Percentiles rank a stretch among this genome's conserved stretches.
Conservation (phyloP, 1,140 invertebrate genomes). For the Drosophila leontia region DNA sequence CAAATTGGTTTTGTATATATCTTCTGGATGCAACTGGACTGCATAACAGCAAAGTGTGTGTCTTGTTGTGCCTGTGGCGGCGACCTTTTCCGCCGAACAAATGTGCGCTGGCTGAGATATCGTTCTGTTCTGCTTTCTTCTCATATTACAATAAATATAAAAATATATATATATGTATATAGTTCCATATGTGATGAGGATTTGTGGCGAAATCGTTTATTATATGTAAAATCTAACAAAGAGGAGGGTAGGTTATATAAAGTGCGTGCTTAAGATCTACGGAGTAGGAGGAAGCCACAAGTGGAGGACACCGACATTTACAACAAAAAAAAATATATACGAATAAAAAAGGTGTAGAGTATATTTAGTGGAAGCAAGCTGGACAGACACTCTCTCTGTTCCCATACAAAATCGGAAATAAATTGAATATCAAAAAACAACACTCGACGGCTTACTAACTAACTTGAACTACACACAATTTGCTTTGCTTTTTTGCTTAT, state of each 20-base stretch:
- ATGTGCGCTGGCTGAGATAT: slow-evolving; percentile 32
- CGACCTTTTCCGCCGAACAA: slow-evolving; percentile 15
- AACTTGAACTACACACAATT: slow-evolving; percentile 59
- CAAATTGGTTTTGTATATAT: slow-evolving; percentile 41
- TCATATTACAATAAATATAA: slow-evolving; percentile 73
- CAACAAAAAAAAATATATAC: slow-evolving; percentile 6
- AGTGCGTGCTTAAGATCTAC: slow-evolving; percentile 55
- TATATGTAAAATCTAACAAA: slow-evolving; percentile 45
- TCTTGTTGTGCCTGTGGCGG: slow-evolving; percentile 24
- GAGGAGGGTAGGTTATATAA: slow-evolving; percentile 26
- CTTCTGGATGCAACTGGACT: slow-evolving; percentile 32
- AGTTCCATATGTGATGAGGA: slow-evolving; percentile 43
- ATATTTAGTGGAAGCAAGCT: slow-evolving; percentile 20
- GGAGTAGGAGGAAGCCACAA: slow-evolving; percentile 53
- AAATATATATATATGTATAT: slow-evolving; percentile 58
- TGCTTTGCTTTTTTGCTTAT: slow-evolving; percentile 33
- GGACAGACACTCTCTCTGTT: slow-evolving; percentile 12
- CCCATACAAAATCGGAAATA: slow-evolving; percentile 46
- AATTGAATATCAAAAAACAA: slow-evolving; percentile 50
- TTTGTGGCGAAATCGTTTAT: slow-evolving; percentile 54
- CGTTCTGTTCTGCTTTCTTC: slow-evolving; percentile 9
- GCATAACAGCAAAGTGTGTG: slow-evolving; percentile 24
- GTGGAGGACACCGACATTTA: slow-evolving; percentile 37
- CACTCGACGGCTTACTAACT: slow-evolving; percentile 55
- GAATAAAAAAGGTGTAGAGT: slow-evolving; percentile 15